These are phyloP conservation scores for Crotophaga sulcirostris DNA, from an alignment of 2,113 vertebrate species.

Conservation along the genomic window DNA sequence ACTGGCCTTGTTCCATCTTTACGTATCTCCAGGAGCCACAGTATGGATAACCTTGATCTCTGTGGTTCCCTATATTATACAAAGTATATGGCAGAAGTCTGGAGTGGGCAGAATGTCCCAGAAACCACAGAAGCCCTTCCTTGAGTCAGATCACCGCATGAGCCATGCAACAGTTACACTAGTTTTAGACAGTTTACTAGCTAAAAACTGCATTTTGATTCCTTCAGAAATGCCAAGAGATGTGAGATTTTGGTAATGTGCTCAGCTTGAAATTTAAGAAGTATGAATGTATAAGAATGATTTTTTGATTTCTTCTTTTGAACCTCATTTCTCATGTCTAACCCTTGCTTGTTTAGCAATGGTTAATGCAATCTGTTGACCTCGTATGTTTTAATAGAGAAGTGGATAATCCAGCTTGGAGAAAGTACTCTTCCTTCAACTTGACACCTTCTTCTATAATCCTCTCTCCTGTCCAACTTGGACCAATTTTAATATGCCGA, in stretches of 20 bases:
- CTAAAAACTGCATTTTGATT: no score
- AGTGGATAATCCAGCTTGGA: background rate
- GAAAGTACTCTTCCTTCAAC: background rate
- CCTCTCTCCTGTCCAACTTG: background rate
- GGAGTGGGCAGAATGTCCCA: background rate
- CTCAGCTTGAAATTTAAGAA: background rate
- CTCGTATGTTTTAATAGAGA: background rate
- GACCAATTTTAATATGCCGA: background rate
- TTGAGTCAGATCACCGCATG: background rate
- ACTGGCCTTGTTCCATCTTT: fast-evolving
- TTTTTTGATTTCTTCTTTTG: background rate
- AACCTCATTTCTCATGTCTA: background rate
- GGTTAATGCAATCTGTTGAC: background rate
- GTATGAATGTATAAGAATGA: background rate
- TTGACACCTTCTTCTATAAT: background rate
- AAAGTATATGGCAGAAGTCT: background rate
- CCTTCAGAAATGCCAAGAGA: no score
- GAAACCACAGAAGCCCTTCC: background rate
- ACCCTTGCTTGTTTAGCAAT: background rate
- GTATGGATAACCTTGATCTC: background rate
- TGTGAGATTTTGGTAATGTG: background rate
- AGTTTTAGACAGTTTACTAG: background rate
- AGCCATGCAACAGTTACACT: background rate
- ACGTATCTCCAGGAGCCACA: background rate
- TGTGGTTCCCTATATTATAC: fast-evolving